Evolutionary conservation across 2,113 vertebrate species (phyloP).

Genomic region (Isichthys henryi): DNA sequence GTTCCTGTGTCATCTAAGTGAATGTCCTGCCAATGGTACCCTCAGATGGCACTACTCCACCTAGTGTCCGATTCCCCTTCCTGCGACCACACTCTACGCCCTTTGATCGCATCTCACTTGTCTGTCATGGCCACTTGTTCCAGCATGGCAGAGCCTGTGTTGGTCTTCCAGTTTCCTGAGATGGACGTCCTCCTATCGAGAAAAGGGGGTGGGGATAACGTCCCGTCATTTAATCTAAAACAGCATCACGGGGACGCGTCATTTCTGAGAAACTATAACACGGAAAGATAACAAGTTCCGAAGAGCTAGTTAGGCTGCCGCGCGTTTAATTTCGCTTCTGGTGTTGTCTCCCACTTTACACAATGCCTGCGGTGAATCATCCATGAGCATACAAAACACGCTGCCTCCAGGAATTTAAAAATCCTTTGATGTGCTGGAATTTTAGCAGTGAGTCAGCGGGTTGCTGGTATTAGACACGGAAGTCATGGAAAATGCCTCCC

Average conservation of each 20-base stretch:
- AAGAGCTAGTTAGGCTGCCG: neutral
- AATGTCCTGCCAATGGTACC: neutral
- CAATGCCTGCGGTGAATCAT: neutral
- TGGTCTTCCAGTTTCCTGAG: slow-evolving; percentile 99
- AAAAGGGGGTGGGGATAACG: neutral
- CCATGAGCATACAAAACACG: neutral
- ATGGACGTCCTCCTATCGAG: slow-evolving; percentile 89
- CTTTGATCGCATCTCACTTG: slow-evolving; percentile 65
- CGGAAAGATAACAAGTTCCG: neutral
- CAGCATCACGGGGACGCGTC: neutral
- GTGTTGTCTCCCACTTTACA: neutral
- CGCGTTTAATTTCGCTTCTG: neutral
- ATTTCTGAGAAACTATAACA: neutral
- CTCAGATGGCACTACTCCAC: neutral
- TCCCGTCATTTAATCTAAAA: neutral
- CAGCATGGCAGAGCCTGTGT: slow-evolving; percentile 96
- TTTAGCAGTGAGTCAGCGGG: neutral
- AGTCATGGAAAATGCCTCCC: neutral
- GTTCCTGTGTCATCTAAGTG: neutral
- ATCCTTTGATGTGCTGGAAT: neutral
- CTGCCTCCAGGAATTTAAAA: neutral
- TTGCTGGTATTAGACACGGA: neutral
- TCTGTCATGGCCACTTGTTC: slow-evolving; percentile 99
- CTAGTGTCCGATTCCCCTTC: neutral
- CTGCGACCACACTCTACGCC: neutral